Conservation (phyloP, 1,140 invertebrate genomes). For the Uloborus diversus region DNA sequence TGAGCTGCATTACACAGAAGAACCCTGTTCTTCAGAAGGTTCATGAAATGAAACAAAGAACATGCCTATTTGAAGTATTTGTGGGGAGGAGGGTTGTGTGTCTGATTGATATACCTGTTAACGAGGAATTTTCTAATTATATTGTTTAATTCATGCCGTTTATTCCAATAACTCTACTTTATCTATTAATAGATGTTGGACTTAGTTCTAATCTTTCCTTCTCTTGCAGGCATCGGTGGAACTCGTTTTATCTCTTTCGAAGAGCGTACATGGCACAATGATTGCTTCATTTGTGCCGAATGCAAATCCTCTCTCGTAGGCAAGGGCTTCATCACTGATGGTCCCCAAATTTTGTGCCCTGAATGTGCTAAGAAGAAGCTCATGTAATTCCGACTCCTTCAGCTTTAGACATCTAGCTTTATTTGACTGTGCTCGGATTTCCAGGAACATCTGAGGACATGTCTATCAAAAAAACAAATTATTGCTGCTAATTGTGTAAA, state of each 20-base stretch:
- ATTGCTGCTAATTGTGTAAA: constrained; percentile 49
- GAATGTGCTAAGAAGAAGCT: constrained; percentile 97
- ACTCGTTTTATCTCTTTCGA: constrained; percentile 99
- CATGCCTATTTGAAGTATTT: too few relatives aligned
- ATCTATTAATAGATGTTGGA: too few relatives aligned
- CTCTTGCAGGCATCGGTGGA: constrained; percentile 97
- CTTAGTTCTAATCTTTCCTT: too few relatives aligned
- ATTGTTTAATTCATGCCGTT: too few relatives aligned
- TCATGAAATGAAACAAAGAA: too few relatives aligned
- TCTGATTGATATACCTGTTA: too few relatives aligned
- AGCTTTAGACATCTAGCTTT: constrained; percentile 45
- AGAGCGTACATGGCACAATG: constrained; percentile 99
- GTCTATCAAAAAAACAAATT: constrained; percentile 29
- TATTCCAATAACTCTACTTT: too few relatives aligned
- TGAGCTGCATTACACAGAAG: too few relatives aligned
- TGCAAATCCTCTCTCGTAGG: constrained; percentile 95
- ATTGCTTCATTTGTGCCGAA: constrained; percentile 97
- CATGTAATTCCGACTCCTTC: constrained; percentile 39
- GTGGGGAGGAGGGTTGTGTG: too few relatives aligned
- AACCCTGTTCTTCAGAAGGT: too few relatives aligned
- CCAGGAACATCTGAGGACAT: constrained; percentile 35
- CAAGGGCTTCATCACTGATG: constrained; percentile 98
- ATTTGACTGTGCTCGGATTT: constrained; percentile 37
- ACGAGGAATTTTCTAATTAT: too few relatives aligned
- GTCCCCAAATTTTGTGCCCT: constrained; percentile 95